Conservation (phyloP, 2,888 invertebrate species). For the Plagodis dolabraria region DNA sequence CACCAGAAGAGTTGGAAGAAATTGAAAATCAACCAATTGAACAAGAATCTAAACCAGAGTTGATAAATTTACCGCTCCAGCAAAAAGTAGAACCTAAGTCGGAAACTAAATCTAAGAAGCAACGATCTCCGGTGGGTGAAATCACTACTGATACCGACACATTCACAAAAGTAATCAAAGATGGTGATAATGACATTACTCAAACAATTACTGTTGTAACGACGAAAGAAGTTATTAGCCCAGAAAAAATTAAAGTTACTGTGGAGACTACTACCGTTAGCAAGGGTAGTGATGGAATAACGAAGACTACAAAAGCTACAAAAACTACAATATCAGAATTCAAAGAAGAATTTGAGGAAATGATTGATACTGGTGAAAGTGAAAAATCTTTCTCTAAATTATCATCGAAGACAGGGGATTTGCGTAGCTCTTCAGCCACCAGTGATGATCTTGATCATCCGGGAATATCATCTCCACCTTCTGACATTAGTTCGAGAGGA, state of each 20-base stretch:
- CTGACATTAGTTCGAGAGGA: constrained; percentile 86
- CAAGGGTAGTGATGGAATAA: constrained; percentile 73
- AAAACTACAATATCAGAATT: constrained; percentile 81
- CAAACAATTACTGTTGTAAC: constrained; percentile 80
- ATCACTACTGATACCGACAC: constrained; percentile 78
- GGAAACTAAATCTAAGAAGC: constrained; percentile 63
- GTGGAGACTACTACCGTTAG: constrained; percentile 79
- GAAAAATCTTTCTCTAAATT: constrained; percentile 80
- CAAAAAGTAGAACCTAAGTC: constrained; percentile 49
- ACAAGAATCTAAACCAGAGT: constrained; percentile 52
- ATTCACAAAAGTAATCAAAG: constrained; percentile 72
- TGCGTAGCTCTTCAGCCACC: constrained; percentile 86
- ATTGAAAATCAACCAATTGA: constrained; percentile 62
- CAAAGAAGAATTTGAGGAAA: constrained; percentile 79
- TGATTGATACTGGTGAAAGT: constrained; percentile 71
- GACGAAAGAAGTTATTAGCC: constrained; percentile 78
- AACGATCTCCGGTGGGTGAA: constrained; percentile 77
- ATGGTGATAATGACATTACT: constrained; percentile 74
- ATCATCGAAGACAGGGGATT: constrained; percentile 80
- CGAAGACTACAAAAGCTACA: constrained; percentile 79
- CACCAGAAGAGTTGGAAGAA: constrained; percentile 73
- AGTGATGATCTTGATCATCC: constrained; percentile 87
- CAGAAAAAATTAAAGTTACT: constrained; percentile 77
- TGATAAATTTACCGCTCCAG: constrained; percentile 52
- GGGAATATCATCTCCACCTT: constrained; percentile 83